Percentiles rank a stretch among this genome's conserved stretches.
Evolutionary conservation across 2,888 invertebrate genomes (phyloP).

Genomic region (Lasioglossum lativentre): DNA sequence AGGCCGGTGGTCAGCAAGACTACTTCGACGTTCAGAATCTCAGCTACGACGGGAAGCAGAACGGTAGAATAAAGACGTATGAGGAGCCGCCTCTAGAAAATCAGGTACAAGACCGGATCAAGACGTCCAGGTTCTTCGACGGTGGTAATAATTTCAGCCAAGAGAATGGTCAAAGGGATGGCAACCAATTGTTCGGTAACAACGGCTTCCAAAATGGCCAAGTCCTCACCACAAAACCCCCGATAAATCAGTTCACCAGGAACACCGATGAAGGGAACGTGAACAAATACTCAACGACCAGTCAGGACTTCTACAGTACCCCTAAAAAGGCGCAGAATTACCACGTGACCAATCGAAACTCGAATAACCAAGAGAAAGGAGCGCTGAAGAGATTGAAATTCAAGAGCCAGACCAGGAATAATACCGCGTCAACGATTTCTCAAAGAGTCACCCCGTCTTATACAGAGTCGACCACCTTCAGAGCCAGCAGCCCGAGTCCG

Average conservation of each 20-base stretch:
- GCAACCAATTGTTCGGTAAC: conserved; percentile 2
- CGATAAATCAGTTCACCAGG: conserved; percentile 36
- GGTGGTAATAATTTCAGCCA: conserved; percentile 45
- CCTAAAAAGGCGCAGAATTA: conserved; percentile 67
- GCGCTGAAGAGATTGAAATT: conserved; percentile 63
- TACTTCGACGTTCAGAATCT: conserved; percentile 72
- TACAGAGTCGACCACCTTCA: conserved; percentile 81
- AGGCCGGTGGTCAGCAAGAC: conserved; percentile 62
- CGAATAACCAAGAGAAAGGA: conserved; percentile 71
- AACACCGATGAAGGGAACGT: conserved; percentile 59
- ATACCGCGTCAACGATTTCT: conserved; percentile 49
- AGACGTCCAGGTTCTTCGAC: conserved; percentile 45
- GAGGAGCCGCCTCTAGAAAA: conserved; percentile 75
- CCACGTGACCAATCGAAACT: conserved; percentile 60
- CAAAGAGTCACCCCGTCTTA: conserved; percentile 79
- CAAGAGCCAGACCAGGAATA: conserved; percentile 68
- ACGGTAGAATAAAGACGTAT: conserved; percentile 80
- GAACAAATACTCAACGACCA: conserved; percentile 68
- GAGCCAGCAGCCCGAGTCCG: conserved; percentile 84
- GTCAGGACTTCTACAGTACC: conserved; percentile 56
- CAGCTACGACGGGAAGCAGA: conserved; percentile 80
- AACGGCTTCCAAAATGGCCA: conserved; percentile 43
- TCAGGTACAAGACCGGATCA: conserved; percentile 68
- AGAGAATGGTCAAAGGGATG: conserved; percentile 19
- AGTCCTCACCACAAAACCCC: conserved; percentile 16